Evolutionary conservation across 2,888 invertebrate genomes (phyloP).

Genomic region (Apodemia mormo): DNA sequence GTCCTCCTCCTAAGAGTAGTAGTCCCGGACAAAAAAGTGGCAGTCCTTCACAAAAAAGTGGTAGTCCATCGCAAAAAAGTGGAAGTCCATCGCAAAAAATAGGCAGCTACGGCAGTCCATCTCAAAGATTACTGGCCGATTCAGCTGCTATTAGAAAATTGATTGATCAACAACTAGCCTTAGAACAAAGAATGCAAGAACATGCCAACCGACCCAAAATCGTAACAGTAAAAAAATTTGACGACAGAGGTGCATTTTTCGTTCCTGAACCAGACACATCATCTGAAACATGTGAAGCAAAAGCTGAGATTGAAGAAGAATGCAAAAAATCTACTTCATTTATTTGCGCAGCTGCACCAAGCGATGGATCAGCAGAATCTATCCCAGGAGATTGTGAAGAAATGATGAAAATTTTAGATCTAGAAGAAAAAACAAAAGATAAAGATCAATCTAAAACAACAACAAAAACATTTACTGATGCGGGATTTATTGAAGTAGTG

Average conservation of each 20-base stretch:
- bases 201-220: constrained; percentile 59
- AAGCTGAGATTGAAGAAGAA: constrained; percentile 62
- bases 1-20: constrained; percentile 75
- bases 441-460: constrained; percentile 41
- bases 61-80: constrained; percentile 73
- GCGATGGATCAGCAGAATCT: constrained; percentile 75
- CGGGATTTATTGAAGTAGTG: constrained; percentile 67
- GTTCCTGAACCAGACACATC: constrained; percentile 61
- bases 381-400: constrained; percentile 83
- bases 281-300: constrained; percentile 43
- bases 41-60: constrained; percentile 62
- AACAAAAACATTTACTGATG: constrained; percentile 56
- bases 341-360: constrained; percentile 72
- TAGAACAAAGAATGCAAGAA: constrained; percentile 67
- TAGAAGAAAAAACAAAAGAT: constrained; percentile 70
- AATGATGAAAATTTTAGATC: constrained; percentile 81
- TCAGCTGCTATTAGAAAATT: constrained; percentile 73
- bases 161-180: constrained; percentile 74
- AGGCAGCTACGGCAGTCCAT: constrained; percentile 71
- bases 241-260: constrained; percentile 75
- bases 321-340: constrained; percentile 69
- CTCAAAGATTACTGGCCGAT: constrained; percentile 72
- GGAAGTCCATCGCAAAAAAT: constrained; percentile 75
- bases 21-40: constrained; percentile 65
- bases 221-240: constrained; percentile 72